phyloP scores from a whole-genome alignment of 2,113 vertebrate species.

The Brienomyrus longianalis region DNA sequence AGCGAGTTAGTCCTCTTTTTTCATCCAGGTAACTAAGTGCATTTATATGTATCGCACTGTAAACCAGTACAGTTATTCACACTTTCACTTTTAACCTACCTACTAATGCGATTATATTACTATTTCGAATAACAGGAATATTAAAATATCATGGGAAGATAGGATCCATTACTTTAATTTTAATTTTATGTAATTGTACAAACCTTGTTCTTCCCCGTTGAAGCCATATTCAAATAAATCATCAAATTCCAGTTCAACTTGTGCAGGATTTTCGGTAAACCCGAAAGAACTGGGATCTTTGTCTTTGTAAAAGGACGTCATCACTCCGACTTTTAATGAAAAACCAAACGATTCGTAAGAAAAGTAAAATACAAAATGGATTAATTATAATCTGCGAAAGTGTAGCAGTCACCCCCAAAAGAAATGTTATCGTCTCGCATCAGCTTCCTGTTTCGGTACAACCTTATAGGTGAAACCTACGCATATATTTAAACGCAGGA shows the following conservation, averaged over 20 bases:
- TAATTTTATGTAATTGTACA: constrained; percentile 28
- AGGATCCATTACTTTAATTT: background rate
- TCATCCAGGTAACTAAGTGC: background rate
- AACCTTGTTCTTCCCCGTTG: constrained; percentile 66
- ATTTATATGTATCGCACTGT: background rate
- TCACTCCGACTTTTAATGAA: constrained; percentile 36
- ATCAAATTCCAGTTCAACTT: constrained; percentile 79
- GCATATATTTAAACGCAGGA: constrained; percentile 12
- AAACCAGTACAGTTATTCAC: background rate
- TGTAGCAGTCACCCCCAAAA: background rate
- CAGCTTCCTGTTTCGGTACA: constrained; percentile 48
- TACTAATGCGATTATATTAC: background rate
- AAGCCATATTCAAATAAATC: constrained; percentile 76
- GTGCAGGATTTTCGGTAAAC: constrained; percentile 35
- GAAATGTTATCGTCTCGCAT: constrained; percentile 4
- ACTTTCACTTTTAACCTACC: background rate
- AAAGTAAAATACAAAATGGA: background rate
- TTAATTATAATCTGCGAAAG: background rate
- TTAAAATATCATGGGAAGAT: background rate
- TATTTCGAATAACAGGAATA: background rate
- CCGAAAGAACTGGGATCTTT: constrained; percentile 49
- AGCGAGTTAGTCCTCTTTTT: background rate
- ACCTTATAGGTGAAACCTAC: constrained; percentile 34
- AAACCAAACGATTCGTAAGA: background rate
- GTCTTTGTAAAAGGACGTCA: constrained; percentile 56